Base-by-base conservation (phyloP, 2,888 invertebrate species). In the Escarpia spicata region DNA sequence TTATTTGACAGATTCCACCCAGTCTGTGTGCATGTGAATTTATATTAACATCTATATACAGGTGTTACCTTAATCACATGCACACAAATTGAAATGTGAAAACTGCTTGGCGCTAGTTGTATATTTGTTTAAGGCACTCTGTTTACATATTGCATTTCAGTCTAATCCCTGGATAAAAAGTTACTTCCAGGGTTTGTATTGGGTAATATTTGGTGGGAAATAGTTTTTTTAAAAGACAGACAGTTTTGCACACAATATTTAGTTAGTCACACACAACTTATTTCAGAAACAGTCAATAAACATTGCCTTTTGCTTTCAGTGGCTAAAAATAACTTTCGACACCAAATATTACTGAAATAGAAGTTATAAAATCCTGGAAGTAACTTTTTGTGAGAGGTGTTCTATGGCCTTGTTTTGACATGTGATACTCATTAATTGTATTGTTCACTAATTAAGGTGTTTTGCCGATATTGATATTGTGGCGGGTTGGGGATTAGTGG, bases 381-480 rank as follows among this genome's bases (percentile, higher is more conserved):
- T 4, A 4, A 8, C 15, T 52, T 52, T 52, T 52, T 52, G 52
- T 52, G 52, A 9, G 4, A 52, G 52, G 52, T 52, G 10, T 52
- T 3, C 75, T 26, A 75, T 26, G 75, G 75, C 75, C 75, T 75
- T 75, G 75, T 75, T 75, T 26, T 75, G 19, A 75, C 75, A 75
- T 75, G 75, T 75, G 75, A 75, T 75, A 75, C n/a, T 75, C 26
- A 75, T 75, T 75, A 75, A 75, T 75, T 75, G 19, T 75, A 75
- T 26, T 75, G 75, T 75, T 19, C 19, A 75, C 75, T 26, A 75
- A 75, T 75, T 19, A 75, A 75, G 4, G 26, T 75, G 75, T n/a
- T 26, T 75, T 75, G 75, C 75, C 75, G n/a, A 26, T 26, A 26
- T 26, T 75, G 75, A 75, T 52, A 52, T 26, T 75, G 75, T n/a